Conservation (phyloP, 2,797 vertebrate genomes). For the Galaxias olidus region DNA sequence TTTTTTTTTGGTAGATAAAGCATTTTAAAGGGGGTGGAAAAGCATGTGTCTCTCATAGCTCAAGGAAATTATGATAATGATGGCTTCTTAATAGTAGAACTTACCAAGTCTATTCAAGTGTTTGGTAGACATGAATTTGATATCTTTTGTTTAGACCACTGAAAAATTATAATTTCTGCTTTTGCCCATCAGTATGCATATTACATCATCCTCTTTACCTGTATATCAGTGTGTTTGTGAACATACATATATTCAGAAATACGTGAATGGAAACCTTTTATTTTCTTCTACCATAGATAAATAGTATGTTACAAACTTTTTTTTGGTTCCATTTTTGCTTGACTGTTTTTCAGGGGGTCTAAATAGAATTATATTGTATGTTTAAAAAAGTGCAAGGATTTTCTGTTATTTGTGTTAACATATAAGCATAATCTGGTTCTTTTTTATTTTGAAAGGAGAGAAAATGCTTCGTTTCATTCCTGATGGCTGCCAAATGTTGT, state of each 20-base stretch:
- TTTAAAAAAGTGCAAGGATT: constrained; percentile 74
- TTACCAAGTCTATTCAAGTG: constrained; percentile 42
- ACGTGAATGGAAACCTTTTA: constrained; percentile 65
- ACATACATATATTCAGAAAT: constrained; percentile 71
- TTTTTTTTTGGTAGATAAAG: too few species aligned
- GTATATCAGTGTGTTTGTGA: constrained; percentile 63
- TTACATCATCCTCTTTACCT: constrained; percentile 68
- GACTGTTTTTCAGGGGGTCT: constrained; percentile 63
- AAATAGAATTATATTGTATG: constrained; percentile 51
- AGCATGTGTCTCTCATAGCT: constrained; percentile 63
- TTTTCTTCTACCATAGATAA: constrained; percentile 66
- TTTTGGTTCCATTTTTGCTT: constrained; percentile 66
- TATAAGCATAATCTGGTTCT: constrained; percentile 66
- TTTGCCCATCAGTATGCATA: constrained; percentile 67
- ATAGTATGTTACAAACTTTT: constrained; percentile 63
- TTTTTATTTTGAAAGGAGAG: constrained; percentile 54
- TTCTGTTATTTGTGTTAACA: constrained; percentile 82
- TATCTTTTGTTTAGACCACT: constrained; percentile 65
- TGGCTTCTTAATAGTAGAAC: constrained; percentile 58
- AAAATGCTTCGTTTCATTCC: constrained; percentile 64
- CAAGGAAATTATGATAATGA: constrained; percentile 51
- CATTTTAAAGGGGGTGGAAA: too few species aligned
- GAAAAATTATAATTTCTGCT: constrained; percentile 62
- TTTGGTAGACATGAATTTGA: constrained; percentile 45
- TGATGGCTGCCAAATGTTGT: constrained; percentile 83